phyloP scores from a whole-genome alignment of 1,140 invertebrate species.

The Oreohelix idahoensis region DNA sequence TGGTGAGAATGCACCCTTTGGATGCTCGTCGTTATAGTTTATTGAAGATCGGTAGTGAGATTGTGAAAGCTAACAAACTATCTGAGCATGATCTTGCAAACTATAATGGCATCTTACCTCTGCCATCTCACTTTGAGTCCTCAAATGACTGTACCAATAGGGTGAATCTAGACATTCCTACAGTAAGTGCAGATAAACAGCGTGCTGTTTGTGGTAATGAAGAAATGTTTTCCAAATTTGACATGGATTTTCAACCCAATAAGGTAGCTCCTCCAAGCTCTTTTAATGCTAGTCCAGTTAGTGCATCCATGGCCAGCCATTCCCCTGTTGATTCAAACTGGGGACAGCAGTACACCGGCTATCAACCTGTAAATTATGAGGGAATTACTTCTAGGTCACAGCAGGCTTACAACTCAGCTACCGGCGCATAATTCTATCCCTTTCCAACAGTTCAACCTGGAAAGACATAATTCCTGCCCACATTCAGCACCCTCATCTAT shows the following conservation, averaged over 20 bases:
- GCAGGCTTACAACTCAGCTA: background rate
- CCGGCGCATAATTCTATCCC: background rate
- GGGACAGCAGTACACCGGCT: background rate
- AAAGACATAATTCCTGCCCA: background rate
- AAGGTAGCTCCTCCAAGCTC: conserved; percentile 34
- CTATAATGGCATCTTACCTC: background rate
- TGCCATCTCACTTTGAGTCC: background rate
- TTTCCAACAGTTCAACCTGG: background rate
- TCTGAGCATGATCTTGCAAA: conserved; percentile 47
- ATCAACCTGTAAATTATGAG: background rate
- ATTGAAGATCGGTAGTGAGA: conserved; percentile 66
- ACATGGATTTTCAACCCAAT: conserved; percentile 36
- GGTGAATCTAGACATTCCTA: conserved; percentile 27
- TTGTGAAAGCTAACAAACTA: conserved; percentile 57
- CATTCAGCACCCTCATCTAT: background rate
- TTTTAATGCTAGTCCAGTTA: background rate
- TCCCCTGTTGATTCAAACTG: background rate
- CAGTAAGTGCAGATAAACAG: background rate
- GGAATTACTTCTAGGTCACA: background rate
- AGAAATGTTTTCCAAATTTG: background rate
- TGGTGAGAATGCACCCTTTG: conserved; percentile 68
- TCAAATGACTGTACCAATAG: conserved; percentile 23
- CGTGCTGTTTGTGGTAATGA: background rate
- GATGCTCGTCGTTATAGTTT: conserved; percentile 68
- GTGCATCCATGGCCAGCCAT: background rate